A percentile compares a stretch with the other conserved stretches of the same genome.
phyloP scores from a whole-genome alignment of 2,113 vertebrate genomes.

The Coryphaenoides rupestris region DNA sequence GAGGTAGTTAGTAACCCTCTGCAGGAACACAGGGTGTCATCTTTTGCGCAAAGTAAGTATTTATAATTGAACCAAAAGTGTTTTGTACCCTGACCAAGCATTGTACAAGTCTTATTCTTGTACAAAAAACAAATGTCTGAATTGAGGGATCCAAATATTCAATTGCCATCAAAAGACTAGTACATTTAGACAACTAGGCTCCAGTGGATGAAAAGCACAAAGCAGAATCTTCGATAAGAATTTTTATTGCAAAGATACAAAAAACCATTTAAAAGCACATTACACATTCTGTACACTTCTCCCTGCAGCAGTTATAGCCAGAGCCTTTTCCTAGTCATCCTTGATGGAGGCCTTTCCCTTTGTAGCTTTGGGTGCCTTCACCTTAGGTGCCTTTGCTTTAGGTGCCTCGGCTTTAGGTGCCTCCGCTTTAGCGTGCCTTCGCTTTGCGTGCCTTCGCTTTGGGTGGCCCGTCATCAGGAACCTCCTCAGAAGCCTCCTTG shows the following conservation, averaged over 20 bases:
- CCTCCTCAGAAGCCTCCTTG: background rate
- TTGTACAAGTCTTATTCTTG: too few species aligned
- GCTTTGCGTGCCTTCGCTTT: conserved; percentile 34
- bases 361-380: conserved; percentile 3
- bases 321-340: conserved; percentile 16
- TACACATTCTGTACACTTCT: conserved; percentile 44
- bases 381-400: background rate
- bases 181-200: too few species aligned
- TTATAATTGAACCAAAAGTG: too few species aligned
- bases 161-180: too few species aligned
- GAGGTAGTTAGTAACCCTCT: too few species aligned
- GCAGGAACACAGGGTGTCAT: too few species aligned
- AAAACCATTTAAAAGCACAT: conserved; percentile 8
- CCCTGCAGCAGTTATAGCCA: conserved; percentile 29
- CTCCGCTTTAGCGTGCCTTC: conserved; percentile 36
- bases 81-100: too few species aligned
- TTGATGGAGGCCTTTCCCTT: conserved; percentile 9
- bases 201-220: background rate
- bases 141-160: too few species aligned
- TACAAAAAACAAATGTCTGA: too few species aligned
- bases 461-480: background rate
- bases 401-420: background rate
- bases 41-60: too few species aligned
- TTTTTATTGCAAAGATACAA: conserved; percentile 39
- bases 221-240: too few species aligned